Base-by-base conservation (phyloP, 2,797 vertebrate species). In the Euthynnus affinis region DNA sequence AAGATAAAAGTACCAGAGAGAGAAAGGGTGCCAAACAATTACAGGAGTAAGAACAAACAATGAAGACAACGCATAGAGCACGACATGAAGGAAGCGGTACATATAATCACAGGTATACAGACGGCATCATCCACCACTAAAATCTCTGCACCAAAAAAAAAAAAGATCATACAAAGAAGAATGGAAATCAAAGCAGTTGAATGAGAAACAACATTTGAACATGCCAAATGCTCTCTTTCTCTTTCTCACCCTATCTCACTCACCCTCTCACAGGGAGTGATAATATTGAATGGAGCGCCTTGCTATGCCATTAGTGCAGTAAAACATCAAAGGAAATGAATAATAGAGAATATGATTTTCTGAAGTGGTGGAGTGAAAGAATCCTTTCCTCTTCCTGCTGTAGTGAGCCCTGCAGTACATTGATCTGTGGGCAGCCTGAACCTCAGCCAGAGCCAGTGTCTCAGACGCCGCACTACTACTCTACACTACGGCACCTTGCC, bases 311-410 rank as follows among this genome's bases (percentile, higher is more conserved):
- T 95, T 94, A 94, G 92, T 87, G 88, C 92, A 90, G 92, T 91
- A 83, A 88, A 91, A 93, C 93, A 93, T 93, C 93, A 94, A 94
- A 95, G 92, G 91, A 94, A 94, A 95, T 94, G 90, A 95, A 95
- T 94, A 94, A 95, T 93, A 91, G 92, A 95, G 91, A 93, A 88
- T 90, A 92, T 90, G 92, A 95, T 93, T 94, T 92, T 93, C 84
- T 91, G 90, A 90, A 93, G 92, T 92, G 92, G 89, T 85, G 83
- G 88, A 92, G 89, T 87, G 91, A 92, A 91, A 87, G 86, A 92
- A 89, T 88, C 84, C 84, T 88, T 87, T 88, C 90, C 89, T 88
- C 79, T 88, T 93, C 88, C 88, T 87, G 89, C 90, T 85, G 90
- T 86, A 91, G 76, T 17, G 72, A 89, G 88, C 86, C 87, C 90